These are phyloP conservation scores for Metopia argyrocephala DNA, from an alignment of 2,888 invertebrate species.

Conservation along the genomic window DNA sequence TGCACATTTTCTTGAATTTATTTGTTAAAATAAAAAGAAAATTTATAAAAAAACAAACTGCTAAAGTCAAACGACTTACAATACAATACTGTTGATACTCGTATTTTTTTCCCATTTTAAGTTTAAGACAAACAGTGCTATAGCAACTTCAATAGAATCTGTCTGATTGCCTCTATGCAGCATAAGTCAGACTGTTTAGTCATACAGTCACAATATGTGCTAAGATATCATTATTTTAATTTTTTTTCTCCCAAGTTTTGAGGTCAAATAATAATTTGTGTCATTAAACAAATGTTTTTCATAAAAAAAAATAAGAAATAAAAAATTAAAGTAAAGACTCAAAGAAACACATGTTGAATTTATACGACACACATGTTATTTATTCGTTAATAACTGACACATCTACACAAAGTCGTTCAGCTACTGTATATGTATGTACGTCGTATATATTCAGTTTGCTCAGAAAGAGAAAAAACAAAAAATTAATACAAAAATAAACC, in stretches of 20 bases:
- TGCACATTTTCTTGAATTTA: background rate
- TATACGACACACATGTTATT: slow-evolving; percentile 56
- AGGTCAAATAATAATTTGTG: slow-evolving; percentile 64
- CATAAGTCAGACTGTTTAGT: slow-evolving; percentile 29
- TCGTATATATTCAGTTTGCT: slow-evolving; percentile 5
- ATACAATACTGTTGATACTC: background rate
- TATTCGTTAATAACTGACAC: slow-evolving; percentile 46
- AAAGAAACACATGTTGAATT: slow-evolving; percentile 59
- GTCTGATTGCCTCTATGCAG: background rate
- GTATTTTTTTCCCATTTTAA: background rate
- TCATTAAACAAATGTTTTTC: slow-evolving; percentile 58
- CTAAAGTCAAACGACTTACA: slow-evolving; percentile 10
- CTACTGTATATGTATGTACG: slow-evolving; percentile 41
- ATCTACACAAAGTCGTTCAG: slow-evolving; percentile 17
- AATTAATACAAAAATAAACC: background rate
- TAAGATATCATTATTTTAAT: slow-evolving; percentile 1
- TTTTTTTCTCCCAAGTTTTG: slow-evolving; percentile 45
- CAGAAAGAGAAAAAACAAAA: background rate
- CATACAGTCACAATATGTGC: slow-evolving; percentile 41
- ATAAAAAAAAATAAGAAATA: slow-evolving; percentile 24
- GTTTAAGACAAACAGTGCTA: too few species aligned
- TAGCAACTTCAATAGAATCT: background rate
- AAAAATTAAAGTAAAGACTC: background rate
- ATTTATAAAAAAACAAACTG: background rate
- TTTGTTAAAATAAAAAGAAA: background rate